Base-by-base conservation (phyloP, 2,888 invertebrate genomes). In the Leucozona laternaria region DNA sequence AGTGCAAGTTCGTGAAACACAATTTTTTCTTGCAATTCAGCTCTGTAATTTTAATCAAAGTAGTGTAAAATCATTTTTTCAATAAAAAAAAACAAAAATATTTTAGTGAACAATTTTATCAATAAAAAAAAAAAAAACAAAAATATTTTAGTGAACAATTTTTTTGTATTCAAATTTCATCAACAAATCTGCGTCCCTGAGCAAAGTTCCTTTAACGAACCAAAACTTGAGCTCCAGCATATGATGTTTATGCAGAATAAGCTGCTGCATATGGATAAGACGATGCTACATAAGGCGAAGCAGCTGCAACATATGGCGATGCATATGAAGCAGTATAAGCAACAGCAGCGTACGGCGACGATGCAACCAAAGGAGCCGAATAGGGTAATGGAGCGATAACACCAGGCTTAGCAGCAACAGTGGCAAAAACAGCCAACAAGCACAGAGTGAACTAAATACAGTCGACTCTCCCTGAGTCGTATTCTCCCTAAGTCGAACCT, bases 351-450 rank as follows among this genome's bases (percentile, higher is more conserved):
- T 40, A 48, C 0, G 48, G 20, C 4, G 48, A 48, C 20, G 48
- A 71, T 50, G 48, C 76, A 17, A 81, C 48, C 68, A 72, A 60
- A 55, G 80, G 55, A n/a, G 58, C 34, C 4, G 81, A 68, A 48
- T 66, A 80, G 2, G 72, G 60, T 53, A 75, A 28, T 80, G 73
- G 71, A 64, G 71, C 64, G 2, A 76, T 28, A 45, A 85, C n/a
- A 68, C 60, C 77, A 22, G 81, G 77, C 57, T 85, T 81, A 45
- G 72, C 77, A 73, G 72, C 60, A 48, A 43, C 75, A 48, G 17
- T 62, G 34, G 64, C 73, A 20, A 76, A 13, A 13, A 72, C 25
- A 45, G 66, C 71, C 58, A 72, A 77, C 20, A 76, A 68, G 37
- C 72, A 77, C 2, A 85, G 10, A 68, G 68, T 58, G 45, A 80